These are phyloP conservation scores for Lates calcarifer DNA, from an alignment of 2,113 vertebrate genomes.

Conservation along the genomic window DNA sequence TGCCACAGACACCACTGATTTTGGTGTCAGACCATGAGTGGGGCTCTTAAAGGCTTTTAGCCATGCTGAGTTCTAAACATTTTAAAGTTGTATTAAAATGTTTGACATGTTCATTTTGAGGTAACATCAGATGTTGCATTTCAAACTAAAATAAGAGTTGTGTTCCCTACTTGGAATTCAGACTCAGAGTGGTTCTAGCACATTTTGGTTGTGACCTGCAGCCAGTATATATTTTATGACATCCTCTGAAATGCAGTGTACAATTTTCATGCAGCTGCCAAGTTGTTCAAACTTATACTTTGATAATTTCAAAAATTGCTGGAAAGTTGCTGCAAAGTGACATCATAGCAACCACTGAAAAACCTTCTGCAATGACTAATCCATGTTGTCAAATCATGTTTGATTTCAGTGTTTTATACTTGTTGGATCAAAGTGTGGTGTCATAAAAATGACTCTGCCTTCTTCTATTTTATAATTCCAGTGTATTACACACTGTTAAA, in stretches of 20 bases:
- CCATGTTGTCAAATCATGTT: not conserved
- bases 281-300: not conserved
- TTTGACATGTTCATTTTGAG: not conserved
- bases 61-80: not conserved
- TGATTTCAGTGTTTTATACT: not conserved
- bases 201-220: not conserved
- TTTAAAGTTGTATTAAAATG: not conserved
- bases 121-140: not conserved
- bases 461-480: not conserved
- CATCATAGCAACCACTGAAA: not conserved
- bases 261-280: not conserved
- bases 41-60: not conserved
- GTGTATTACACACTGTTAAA: conserved; percentile 4
- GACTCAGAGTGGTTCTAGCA: not conserved
- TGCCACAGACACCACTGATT: not conserved
- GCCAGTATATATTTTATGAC: not conserved
- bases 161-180: not conserved
- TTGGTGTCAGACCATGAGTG: no score
- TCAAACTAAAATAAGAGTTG: not conserved
- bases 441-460: not conserved
- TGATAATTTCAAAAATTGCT: not conserved
- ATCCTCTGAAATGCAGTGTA: not conserved
- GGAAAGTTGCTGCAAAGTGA: conserved; percentile 1
- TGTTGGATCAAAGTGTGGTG: not conserved
- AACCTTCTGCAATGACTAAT: not conserved